Evolutionary conservation across 2,888 invertebrate genomes (phyloP), one percentile per base, ranked within the genome.

Genomic region (Mycalesis mineus): DNA sequence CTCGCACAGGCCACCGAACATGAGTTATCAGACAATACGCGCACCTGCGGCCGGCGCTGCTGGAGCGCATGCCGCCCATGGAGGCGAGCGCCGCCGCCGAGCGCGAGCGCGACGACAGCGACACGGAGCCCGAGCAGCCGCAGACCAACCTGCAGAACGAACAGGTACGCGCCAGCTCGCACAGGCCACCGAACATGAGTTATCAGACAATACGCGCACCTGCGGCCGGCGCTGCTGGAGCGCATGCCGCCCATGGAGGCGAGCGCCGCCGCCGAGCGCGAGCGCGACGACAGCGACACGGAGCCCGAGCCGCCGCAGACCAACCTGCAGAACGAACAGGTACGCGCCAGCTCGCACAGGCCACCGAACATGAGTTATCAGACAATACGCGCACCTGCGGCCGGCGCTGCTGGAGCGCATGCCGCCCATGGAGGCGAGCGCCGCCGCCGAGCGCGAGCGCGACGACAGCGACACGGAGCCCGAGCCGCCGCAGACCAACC

Each of bases 11-110:
- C 29, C 5, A 29, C 7, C 29, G 4, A 4, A 6, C 9, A 41
- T 15, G 7, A n/a, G 14, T 48, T 37, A 2, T 7, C 68, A 87
- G 88, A 58, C 82, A 88, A 73, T 95, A 97, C 80, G 95, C 95
- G 70, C 93, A 95, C 80, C 82, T 97, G 67, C 92, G 97, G 69
- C 93, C 95, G 28, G 97, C 98, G 42, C 89, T 99, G 52, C 89
- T 99, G 69, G 99, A 99, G 84, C 93, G 98, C 74, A 99, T 99
- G 99, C 99, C 99, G 52, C 95, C 98, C 7, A 96, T 99, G 93
- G 92, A 80, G 81, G 87, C 78, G 71, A 83, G 77, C 66, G 71
- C 60, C 47, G 70, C 58, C 62, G 17, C 52, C 11, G 52, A 52
- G 5, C 31, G 52, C 17, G 74, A 79, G 60, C 82, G 62, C 75